Evolutionary conservation across 2,113 vertebrate species (phyloP), one percentile per base, ranked within the genome.

Genomic region (Pandion haliaetus): DNA sequence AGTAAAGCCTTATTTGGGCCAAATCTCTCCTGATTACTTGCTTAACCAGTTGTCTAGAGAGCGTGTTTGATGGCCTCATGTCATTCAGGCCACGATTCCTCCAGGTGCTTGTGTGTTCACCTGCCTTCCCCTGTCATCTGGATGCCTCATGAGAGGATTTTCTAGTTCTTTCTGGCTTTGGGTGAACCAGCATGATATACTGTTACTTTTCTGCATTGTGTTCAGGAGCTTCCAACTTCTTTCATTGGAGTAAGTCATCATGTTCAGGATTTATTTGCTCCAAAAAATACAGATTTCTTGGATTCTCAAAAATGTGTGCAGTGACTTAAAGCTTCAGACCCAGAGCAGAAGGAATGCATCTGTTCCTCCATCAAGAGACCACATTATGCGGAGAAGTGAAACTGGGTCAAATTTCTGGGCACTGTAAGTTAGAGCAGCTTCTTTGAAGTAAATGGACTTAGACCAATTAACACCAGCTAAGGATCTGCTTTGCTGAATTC

Each of bases 391-490:
- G 61, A 85, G 57, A 59, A 93, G 63, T 77, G 76, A 95, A 97
- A 95, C 42, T 88, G 82, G 88, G 80, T 94, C 95, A 94, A 32
- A 92, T 93, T 92, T 93, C 67, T 92, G 85, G 88, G 88, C 71
- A 34, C 58, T 50, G 23, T 73, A 82, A 72, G 32, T 93, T 92
- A 77, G 32, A 94, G 81, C 38, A 82, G 42, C 59, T 86, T 88
- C 85, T 97, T 88, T 93, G 90, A 93, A 94, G 82, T 67, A 88
- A 94, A 90, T 85, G n/a, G 79, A 92, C 79, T 93, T 70, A 80
- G 58, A 73, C 50, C 90, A 93, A 86, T 95, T 92, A 94, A 88
- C 67, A 93, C 26, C 67, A 81, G 71, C n/a, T 90, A 86, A 92
- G 44, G 82, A 81, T 90, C 88, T 86, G 90, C 76, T 95, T 90